These are phyloP conservation scores for Naja naja DNA, from an alignment of 2,113 vertebrate genomes.

Conservation along the genomic window DNA sequence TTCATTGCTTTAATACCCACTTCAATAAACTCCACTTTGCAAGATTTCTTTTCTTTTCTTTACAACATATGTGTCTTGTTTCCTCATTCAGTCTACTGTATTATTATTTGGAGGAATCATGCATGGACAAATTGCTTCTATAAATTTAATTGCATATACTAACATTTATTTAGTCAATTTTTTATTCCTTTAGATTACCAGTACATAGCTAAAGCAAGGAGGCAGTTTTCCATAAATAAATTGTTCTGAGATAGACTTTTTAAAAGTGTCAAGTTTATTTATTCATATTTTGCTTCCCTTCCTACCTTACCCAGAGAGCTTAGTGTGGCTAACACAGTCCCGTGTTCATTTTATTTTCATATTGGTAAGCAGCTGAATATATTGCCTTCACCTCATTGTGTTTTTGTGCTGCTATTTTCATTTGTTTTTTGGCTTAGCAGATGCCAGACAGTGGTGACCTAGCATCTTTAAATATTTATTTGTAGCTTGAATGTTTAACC, in stretches of 20 bases:
- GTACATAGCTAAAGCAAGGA: neutral
- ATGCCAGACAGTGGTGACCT: neutral
- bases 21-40: neutral
- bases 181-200: neutral
- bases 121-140: neutral
- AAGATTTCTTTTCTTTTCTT: neutral
- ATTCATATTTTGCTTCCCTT: neutral
- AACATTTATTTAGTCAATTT: neutral
- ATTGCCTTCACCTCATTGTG: neutral
- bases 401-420: neutral
- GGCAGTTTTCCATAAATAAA: neutral
- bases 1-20: neutral
- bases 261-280: neutral
- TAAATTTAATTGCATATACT: neutral
- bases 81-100: neutral
- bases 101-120: neutral
- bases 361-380: neutral
- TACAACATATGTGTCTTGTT: neutral
- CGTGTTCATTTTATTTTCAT: neutral
- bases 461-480: neutral
- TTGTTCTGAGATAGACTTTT: neutral
- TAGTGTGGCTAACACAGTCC: neutral
- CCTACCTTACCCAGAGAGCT: neutral
- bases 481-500: neutral
- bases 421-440: neutral